Conservation (phyloP, 1,140 invertebrate genomes). For the Scaptomyza montana region DNA sequence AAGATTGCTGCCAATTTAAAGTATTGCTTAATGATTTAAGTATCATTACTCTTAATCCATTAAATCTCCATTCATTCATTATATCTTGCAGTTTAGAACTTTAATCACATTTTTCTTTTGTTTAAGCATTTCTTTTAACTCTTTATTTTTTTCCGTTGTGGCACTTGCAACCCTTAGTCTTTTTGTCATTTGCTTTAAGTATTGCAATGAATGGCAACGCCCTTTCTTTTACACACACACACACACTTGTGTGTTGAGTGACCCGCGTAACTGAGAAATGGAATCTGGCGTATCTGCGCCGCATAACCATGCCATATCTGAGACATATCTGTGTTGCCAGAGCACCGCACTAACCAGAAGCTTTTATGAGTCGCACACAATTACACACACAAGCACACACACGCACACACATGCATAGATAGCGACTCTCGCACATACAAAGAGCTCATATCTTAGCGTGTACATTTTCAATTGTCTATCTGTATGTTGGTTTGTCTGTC, state of each 20-base stretch:
- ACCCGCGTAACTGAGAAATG: slow-evolving; percentile 43
- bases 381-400: slow-evolving; percentile 4
- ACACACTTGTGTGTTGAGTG: slow-evolving; percentile 34
- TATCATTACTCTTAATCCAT: background rate
- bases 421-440: slow-evolving; percentile 4
- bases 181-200: slow-evolving; percentile 30
- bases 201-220: slow-evolving; percentile 43
- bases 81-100: background rate
- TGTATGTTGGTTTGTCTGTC: slow-evolving; percentile 26
- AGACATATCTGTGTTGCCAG: slow-evolving; percentile 49
- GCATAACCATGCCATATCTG: slow-evolving; percentile 46
- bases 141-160: slow-evolving; percentile 15
- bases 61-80: too few species aligned
- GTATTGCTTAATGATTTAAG: background rate
- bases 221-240: background rate
- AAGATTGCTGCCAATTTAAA: background rate
- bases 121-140: slow-evolving; percentile 24
- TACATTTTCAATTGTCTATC: slow-evolving; percentile 55
- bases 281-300: slow-evolving; percentile 45
- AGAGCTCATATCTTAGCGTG: slow-evolving; percentile 45
- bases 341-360: slow-evolving; percentile 53
- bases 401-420: slow-evolving; percentile 6
- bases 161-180: slow-evolving; percentile 33
- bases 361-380: slow-evolving; percentile 19
- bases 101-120: slow-evolving; percentile 32